Conservation (phyloP, 2,113 vertebrate species). For the Promerops cafer region DNA sequence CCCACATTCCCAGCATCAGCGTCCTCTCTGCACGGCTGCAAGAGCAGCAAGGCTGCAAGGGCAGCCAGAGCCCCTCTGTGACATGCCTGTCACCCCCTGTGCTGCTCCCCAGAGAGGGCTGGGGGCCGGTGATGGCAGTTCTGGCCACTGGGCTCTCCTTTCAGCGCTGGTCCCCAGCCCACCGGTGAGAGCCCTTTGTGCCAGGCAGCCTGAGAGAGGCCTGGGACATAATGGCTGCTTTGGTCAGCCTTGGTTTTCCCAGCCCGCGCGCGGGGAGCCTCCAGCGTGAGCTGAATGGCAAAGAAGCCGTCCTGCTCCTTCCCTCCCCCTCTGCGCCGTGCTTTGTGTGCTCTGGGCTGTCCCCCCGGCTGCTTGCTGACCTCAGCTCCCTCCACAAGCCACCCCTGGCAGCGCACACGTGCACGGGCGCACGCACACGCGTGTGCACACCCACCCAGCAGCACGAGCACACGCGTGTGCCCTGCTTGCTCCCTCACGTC, state of each 20-base stretch:
- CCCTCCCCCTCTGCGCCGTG: not conserved
- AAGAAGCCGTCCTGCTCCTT: not conserved
- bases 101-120: fast-evolving
- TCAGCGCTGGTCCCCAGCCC: not conserved
- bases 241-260: not conserved
- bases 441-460: fast-evolving
- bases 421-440: fast-evolving
- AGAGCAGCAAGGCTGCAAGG: not conserved
- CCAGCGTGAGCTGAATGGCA: conserved; percentile 51
- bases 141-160: not conserved
- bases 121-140: fast-evolving
- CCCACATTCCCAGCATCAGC: not conserved
- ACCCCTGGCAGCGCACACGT: fast-evolving
- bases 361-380: not conserved
- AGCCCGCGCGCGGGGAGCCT: not conserved
- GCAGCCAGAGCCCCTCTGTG: fast-evolving
- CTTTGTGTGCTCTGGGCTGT: not conserved
- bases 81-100: fast-evolving
- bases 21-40: fast-evolving
- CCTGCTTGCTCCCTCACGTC: fast-evolving
- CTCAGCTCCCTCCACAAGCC: not conserved
- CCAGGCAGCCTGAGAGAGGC: not conserved
- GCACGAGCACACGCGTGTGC: fast-evolving
- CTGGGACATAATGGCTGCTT: conserved; percentile 19
- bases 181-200: not conserved